A percentile compares a stretch with the other conserved stretches of the same genome.
phyloP scores from a whole-genome alignment of 2,888 invertebrate species.

The Cenopis cana region DNA sequence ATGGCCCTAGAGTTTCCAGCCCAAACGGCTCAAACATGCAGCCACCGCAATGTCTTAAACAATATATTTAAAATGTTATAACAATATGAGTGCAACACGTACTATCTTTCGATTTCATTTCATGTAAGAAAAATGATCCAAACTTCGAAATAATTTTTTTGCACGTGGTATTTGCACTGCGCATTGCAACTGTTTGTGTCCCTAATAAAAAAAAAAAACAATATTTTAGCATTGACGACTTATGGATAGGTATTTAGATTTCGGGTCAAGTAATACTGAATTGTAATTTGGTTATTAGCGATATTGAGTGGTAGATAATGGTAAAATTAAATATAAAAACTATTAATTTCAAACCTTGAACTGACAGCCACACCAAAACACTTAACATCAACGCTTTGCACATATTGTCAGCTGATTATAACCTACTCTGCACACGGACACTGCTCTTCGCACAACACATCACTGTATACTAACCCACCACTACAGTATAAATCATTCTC shows the following conservation, averaged over 20 bases:
- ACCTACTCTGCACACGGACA: slow-evolving; percentile 51
- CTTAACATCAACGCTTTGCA: slow-evolving; percentile 55
- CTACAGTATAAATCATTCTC: slow-evolving; percentile 32
- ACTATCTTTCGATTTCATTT: too few species aligned
- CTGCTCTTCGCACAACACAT: slow-evolving; percentile 52
- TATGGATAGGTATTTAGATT: not conserved
- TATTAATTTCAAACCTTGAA: slow-evolving; percentile 59
- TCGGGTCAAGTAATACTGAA: not conserved
- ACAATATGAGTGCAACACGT: too few species aligned
- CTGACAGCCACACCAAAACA: slow-evolving; percentile 62
- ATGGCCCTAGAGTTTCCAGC: too few species aligned
- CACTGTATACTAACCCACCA: slow-evolving; percentile 16
- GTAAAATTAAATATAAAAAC: not conserved
- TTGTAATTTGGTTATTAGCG: not conserved
- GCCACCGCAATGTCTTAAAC: too few species aligned
- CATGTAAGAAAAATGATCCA: too few species aligned
- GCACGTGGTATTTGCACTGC: too few species aligned
- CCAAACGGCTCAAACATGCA: too few species aligned
- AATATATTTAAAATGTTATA: too few species aligned
- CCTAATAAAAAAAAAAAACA: too few species aligned
- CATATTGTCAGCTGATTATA: slow-evolving; percentile 55
- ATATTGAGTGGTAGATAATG: not conserved
- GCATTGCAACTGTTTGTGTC: too few species aligned
- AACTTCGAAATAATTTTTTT: too few species aligned
- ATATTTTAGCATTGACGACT: too few species aligned